Percentiles rank a stretch among this genome's conserved stretches.
These are phyloP conservation scores for Ophiodon elongatus DNA, from an alignment of 2,113 vertebrate species.

Conservation along the genomic window DNA sequence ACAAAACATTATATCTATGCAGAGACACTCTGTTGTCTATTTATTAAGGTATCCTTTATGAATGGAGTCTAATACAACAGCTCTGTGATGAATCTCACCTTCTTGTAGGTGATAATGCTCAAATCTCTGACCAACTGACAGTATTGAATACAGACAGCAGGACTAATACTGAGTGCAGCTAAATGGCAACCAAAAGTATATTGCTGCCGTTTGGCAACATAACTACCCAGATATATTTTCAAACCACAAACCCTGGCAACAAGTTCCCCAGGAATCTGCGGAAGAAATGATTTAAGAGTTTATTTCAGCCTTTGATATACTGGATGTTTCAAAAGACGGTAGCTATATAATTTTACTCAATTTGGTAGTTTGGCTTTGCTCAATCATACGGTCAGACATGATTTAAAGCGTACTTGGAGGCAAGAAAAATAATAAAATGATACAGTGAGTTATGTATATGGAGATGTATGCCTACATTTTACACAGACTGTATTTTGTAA, in stretches of 20 bases:
- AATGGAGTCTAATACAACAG: background rate
- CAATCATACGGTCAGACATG: conserved; percentile 36
- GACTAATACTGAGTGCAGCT: background rate
- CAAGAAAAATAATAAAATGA: conserved; percentile 64
- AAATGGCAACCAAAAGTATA: conserved; percentile 39
- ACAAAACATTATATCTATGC: background rate
- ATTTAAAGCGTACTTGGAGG: conserved; percentile 50
- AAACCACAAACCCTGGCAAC: conserved; percentile 66
- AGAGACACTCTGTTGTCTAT: background rate
- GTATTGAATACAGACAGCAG: background rate
- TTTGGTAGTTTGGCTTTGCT: conserved; percentile 54
- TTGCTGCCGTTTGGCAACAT: conserved; percentile 39
- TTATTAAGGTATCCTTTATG: background rate
- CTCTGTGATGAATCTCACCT: background rate
- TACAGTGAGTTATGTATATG: conserved; percentile 51
- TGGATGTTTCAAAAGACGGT: conserved; percentile 51
- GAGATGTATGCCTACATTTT: conserved; percentile 32
- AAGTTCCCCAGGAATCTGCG: conserved; percentile 40
- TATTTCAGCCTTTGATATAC: conserved; percentile 51
- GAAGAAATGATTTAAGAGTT: conserved; percentile 60
- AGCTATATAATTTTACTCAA: conserved; percentile 67
- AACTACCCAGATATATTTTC: conserved; percentile 42
- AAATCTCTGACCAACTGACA: background rate
- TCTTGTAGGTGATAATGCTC: background rate
- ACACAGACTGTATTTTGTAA: conserved; percentile 34